Evolutionary conservation across 2,888 invertebrate species (phyloP).

Genomic region (Schizotus pectinicornis): DNA sequence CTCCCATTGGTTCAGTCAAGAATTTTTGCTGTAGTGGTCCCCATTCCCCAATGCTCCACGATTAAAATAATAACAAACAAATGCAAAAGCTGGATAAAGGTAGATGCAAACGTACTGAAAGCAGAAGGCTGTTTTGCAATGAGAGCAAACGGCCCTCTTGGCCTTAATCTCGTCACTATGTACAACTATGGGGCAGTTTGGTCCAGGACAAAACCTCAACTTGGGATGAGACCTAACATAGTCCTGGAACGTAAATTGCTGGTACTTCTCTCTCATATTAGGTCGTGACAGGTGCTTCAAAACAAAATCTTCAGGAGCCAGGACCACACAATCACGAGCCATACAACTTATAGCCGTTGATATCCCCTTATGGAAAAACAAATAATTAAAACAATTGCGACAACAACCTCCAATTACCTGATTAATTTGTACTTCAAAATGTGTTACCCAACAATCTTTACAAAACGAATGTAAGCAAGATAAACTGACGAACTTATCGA

Average conservation of each 20-base stretch:
- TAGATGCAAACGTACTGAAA: slow-evolving; percentile 59
- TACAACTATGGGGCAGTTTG: slow-evolving; percentile 91
- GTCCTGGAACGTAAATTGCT: slow-evolving; percentile 94
- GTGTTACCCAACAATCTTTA: slow-evolving; percentile 94
- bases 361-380: slow-evolving; percentile 61
- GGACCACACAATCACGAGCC: slow-evolving; percentile 91
- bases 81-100: neutral
- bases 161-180: slow-evolving; percentile 82
- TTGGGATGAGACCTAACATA: slow-evolving; percentile 93
- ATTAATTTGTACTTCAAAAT: slow-evolving; percentile 95
- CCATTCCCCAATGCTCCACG: too few species aligned
- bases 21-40: neutral
- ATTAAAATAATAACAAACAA: too few species aligned
- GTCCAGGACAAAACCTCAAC: slow-evolving; percentile 92
- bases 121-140: slow-evolving; percentile 91
- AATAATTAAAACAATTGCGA: neutral
- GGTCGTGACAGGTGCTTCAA: slow-evolving; percentile 83
- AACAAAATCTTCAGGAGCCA: slow-evolving; percentile 97
- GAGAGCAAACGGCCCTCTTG: slow-evolving; percentile 86
- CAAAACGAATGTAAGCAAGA: slow-evolving; percentile 95
- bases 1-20: neutral
- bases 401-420: slow-evolving; percentile 67
- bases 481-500: slow-evolving; percentile 78
- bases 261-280: slow-evolving; percentile 87
- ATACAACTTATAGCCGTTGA: slow-evolving; percentile 94